These are phyloP conservation scores for Steinernema scapterisci DNA, from an alignment of 2,888 invertebrate species.

Conservation along the genomic window DNA sequence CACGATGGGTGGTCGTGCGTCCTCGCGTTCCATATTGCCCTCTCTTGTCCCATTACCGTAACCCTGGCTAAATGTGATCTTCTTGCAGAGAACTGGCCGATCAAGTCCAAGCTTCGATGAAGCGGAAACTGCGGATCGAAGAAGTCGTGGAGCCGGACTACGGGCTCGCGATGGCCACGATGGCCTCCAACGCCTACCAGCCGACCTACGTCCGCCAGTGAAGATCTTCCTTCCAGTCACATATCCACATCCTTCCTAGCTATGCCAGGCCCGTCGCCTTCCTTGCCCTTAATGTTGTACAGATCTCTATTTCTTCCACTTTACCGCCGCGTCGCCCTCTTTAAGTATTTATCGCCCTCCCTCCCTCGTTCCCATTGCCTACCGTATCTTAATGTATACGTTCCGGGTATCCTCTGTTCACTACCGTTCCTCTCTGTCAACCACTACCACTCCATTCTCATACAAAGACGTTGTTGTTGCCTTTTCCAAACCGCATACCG, in stretches of 20 bases:
- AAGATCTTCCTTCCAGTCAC: neutral
- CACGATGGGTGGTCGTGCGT: neutral
- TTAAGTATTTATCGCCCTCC: conserved; percentile 6
- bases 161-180: neutral
- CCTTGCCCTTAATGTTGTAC: conserved; percentile 29
- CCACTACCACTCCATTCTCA: conserved; percentile 11
- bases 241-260: conserved; percentile 18
- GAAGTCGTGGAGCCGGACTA: conserved; percentile 1
- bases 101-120: conserved; percentile 10
- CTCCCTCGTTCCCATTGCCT: conserved; percentile 17
- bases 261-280: conserved; percentile 27
- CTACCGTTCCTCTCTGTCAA: conserved; percentile 17
- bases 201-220: conserved; percentile 29
- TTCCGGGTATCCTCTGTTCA: conserved; percentile 14
- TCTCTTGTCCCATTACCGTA: neutral
- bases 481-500: conserved; percentile 17
- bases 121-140: conserved; percentile 27
- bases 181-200: conserved; percentile 17
- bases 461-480: conserved; percentile 14
- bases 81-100: conserved; percentile 21
- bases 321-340: neutral
- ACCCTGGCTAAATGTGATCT: neutral
- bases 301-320: conserved; percentile 28
- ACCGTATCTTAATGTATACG: conserved; percentile 28
- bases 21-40: neutral